Evolutionary conservation across 2,888 invertebrate species (phyloP).

Genomic region (Apantesis nais): DNA sequence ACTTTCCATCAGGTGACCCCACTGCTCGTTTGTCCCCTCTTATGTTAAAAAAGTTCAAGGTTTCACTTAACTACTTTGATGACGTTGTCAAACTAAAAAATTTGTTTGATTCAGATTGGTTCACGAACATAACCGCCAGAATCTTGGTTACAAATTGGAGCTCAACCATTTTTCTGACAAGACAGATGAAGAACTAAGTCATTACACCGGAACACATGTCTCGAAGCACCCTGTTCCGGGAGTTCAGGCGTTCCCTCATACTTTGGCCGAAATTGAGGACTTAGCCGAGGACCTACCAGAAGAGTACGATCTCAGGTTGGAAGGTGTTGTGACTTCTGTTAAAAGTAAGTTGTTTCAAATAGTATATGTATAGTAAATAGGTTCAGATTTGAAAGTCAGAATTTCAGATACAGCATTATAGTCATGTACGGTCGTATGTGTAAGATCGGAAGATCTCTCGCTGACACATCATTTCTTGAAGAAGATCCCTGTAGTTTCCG

Average conservation of each 20-base stretch:
- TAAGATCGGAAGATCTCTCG: too few relatives aligned
- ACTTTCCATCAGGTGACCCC: too few relatives aligned
- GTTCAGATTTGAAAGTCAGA: too few relatives aligned
- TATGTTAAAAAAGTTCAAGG: background rate
- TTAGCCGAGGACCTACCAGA: constrained; percentile 53
- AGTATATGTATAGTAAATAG: too few relatives aligned
- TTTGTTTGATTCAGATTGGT: constrained; percentile 45
- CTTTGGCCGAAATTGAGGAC: constrained; percentile 44
- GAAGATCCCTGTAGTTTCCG: too few relatives aligned
- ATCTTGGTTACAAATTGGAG: constrained; percentile 52
- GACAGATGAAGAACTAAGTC: constrained; percentile 47
- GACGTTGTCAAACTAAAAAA: background rate
- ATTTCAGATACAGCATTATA: too few relatives aligned
- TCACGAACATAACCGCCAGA: constrained; percentile 53
- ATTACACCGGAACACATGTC: constrained; percentile 42
- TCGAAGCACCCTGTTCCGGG: constrained; percentile 26
- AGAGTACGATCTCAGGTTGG: constrained; percentile 57
- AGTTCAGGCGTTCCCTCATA: constrained; percentile 51
- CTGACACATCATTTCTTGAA: too few relatives aligned
- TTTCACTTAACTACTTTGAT: background rate
- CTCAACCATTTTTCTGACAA: constrained; percentile 59
- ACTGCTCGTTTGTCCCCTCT: too few relatives aligned
- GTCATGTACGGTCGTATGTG: too few relatives aligned
- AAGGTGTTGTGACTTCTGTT: constrained; percentile 56
- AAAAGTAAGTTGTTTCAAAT: constrained; percentile 53